Evolutionary conservation across 2,797 vertebrate species (phyloP).

Genomic region (Arctocebus calabarensis): DNA sequence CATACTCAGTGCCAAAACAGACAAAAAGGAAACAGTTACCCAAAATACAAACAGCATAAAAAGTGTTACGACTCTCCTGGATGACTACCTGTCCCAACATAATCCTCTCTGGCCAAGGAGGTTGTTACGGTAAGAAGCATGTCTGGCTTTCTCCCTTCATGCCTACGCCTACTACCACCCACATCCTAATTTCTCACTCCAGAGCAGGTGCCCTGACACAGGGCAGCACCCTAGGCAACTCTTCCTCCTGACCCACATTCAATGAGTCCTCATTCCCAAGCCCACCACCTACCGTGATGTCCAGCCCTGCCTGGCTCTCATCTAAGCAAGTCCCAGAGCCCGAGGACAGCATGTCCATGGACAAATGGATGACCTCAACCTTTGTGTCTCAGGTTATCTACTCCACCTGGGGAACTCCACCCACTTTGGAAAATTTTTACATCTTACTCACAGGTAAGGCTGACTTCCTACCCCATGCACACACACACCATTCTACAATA

Average conservation of each 20-base stretch:
- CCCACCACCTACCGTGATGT: background rate
- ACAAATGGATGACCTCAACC: background rate
- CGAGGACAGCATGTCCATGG: background rate
- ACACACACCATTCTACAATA: background rate
- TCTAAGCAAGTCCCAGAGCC: background rate
- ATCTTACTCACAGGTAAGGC: background rate
- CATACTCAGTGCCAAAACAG: background rate
- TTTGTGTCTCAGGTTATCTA: background rate
- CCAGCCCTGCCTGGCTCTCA: background rate
- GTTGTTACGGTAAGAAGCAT: fast-evolving
- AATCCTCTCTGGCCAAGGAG: background rate
- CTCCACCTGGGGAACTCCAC: background rate
- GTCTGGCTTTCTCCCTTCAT: background rate
- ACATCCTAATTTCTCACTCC: background rate
- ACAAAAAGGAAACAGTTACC: background rate
- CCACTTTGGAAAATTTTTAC: background rate
- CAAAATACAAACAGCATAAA: background rate
- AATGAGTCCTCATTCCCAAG: background rate
- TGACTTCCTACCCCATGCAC: background rate
- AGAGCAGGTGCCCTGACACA: background rate
- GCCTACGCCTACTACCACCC: fast-evolving
- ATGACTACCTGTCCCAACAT: too few relatives aligned
- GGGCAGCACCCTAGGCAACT: background rate
- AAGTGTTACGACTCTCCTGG: background rate
- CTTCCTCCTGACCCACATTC: background rate